A percentile compares a stretch with the other conserved stretches of the same genome.
Conservation (phyloP, 1,140 invertebrate species). For the Drosophila tristis region DNA sequence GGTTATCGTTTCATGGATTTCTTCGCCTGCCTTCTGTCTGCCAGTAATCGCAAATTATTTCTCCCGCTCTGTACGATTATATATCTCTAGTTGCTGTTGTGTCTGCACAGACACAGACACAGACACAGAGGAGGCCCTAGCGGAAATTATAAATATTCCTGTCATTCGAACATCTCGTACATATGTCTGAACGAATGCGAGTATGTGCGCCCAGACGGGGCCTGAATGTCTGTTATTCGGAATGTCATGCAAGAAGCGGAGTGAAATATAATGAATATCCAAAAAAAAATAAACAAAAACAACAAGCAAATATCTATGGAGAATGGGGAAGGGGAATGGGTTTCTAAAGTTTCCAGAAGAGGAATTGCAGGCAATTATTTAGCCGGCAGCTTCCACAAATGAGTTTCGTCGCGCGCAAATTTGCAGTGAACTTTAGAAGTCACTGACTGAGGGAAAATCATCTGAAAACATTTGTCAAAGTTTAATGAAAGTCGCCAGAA, state of each 20-base stretch:
- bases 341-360: slow-evolving; percentile 53
- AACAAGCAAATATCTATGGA: slow-evolving; percentile 4
- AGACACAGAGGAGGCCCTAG: slow-evolving; percentile 25
- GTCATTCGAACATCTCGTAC: slow-evolving; percentile 45
- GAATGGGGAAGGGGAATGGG: slow-evolving; percentile 28
- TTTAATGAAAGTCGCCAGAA: slow-evolving; percentile 54
- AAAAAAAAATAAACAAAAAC: slow-evolving; percentile 3
- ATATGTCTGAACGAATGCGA: no score
- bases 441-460: slow-evolving; percentile 51
- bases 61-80: slow-evolving; percentile 24
- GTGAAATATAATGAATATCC: no score
- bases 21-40: slow-evolving; percentile 64
- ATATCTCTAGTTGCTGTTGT: slow-evolving; percentile 36
- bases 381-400: slow-evolving; percentile 61
- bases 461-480: slow-evolving; percentile 49
- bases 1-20: slow-evolving; percentile 53
- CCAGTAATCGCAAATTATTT: slow-evolving; percentile 78
- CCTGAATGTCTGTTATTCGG: slow-evolving; percentile 44
- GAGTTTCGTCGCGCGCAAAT: slow-evolving; percentile 42
- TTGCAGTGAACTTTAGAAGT: slow-evolving; percentile 57
- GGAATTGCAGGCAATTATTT: slow-evolving; percentile 63
- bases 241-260: slow-evolving; percentile 33
- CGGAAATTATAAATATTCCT: slow-evolving; percentile 81
- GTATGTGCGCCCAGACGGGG: slow-evolving; percentile 8
- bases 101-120: slow-evolving; percentile 53